Base-by-base conservation (phyloP, 2,797 vertebrate species). In the Alectoris magna region DNA sequence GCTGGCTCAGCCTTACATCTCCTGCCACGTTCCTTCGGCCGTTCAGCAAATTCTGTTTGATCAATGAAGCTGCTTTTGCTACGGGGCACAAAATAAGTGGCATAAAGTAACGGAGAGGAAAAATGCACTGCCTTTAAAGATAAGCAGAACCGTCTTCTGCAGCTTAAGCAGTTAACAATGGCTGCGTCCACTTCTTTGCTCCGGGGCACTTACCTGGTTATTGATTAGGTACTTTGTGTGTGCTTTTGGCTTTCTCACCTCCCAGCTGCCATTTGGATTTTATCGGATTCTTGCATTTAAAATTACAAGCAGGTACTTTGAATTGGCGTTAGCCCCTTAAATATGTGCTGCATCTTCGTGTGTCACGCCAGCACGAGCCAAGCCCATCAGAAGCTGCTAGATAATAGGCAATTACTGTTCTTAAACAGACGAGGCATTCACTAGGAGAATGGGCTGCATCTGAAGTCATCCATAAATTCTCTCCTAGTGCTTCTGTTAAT, bases 401-500 rank as follows among this genome's bases (percentile, higher is more conserved):
- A 92, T 97, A 97, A 97, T 94, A 95, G 95, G 95, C 96, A 96
- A 97, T 97, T 97, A 97, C 96, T 94, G 96, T 85, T 96, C 95
- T 97, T 97, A 96, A 96, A 92, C 88, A 95, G 95, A 94, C 88
- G 67, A 95, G 93, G 91, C 90, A 85, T 95, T 96, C 91, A 68
- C 87, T 4, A 64, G 75, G 80, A 2, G 88, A 94, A 94, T 58
- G 85, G 81, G 95, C 95, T 83, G 93, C 95, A 73, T 93, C 95
- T 92, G 95, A 96, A 96, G 93, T 96, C 95, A 95, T 53, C 95
- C 94, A 97, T 93, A 95, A 95, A 95, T 90, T 88, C 93, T 90
- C 90, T 96, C 94, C 96, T 86, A 89, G 95, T 3, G 53, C 96
- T 93, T 96, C 96, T 96, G 94, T 97, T 96, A 97, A 96, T 94